Base-by-base conservation (phyloP, 2,888 invertebrate genomes). In the Iselma pallidipennis region DNA sequence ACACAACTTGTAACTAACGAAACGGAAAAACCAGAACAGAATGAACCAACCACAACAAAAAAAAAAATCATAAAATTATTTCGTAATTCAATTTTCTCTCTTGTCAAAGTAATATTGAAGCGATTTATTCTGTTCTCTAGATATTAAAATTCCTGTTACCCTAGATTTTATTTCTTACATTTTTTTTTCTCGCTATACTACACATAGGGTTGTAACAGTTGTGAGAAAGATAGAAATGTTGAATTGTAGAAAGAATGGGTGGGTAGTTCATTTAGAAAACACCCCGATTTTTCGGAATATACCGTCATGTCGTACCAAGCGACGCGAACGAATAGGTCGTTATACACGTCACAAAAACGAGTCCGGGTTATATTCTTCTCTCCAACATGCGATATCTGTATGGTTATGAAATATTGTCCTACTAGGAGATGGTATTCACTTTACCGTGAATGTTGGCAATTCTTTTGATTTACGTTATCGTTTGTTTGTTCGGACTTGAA, bases 391-490 rank as follows among this genome's bases (percentile, higher is more conserved):
- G 70, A 75, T 74, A 70, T 71, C 73, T 69, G 45, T 45, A 2
- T 45, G 72, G 73, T n/a, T 73, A 74, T 74, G 71, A 75, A 73
- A 72, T 72, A 74, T 71, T 57, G 71, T 66, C 69, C 45, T 14
- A 65, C 68, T 67, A 62, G 68, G 67, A 73, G 69, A 67, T 71
- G 72, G 74, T 74, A 75, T 74, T 74, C 75, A 73, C 74, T 75
- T 73, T 67, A 71, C 71, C 74, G 73, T 75, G 73, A 76, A 74
- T 69, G 71, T 67, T 61, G 70, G 75, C 75, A 73, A 75, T 76
- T 76, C 75, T 75, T 72, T 72, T 76, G 74, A 75, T 76, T 75
- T 76, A 75, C 72, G 75, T 74, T 75, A 74, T 74, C 75, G 74
- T 74, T 75, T 76, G 76, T 76, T 76, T 75, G 76, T 71, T 73